Base-by-base conservation (phyloP, 1,140 invertebrate genomes). In the Panagrolaimus sp. region DNA sequence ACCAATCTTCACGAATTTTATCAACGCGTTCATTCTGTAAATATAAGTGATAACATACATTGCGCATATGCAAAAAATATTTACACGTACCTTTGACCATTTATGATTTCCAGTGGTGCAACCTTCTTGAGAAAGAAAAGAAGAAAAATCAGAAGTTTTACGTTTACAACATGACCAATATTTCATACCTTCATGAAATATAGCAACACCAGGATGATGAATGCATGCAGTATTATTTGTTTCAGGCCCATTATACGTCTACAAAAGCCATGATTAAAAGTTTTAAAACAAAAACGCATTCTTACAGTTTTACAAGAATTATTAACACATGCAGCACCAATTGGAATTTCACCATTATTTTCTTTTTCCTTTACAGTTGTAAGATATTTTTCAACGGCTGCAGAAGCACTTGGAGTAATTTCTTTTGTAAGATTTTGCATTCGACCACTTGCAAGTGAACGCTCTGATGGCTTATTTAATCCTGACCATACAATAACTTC, bases 131-230 rank as follows among this genome's bases (percentile, higher is more conserved):
- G 90, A 89, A 38, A 98, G 85, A 83, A 98, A 98, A 13, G 87
- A 87, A 66, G 90, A 88, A 84, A 98, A 98, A 82, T 98, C 93
- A 11, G 91, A 90, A 1, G 95, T 98, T 78, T 90, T 90, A 77
- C 90, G 91, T 73, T 90, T 87, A 80, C 95, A 98, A 81, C 96
- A 98, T 0, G 92, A 91, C 95, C 95, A 98, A 84, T 89, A 98
- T 84, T 98, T 98, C 82, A 97, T 86, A 0, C 87, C 96, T 87
- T 99, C 96, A 82, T 99, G 96, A 83, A 98, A 98, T 48, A 99
- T 87, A 2, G 95, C 92, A 16, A 87, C 85, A 0, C 95, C 96
- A 23, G 92, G 88, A 86, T 98, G 96, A 86, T 91, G 87, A 47
- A 86, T 84, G 83, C 96, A 98, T 46, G 84, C 79, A 61, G 88